A percentile compares a stretch with the other conserved stretches of the same genome.
Conservation (phyloP, 2,113 vertebrate genomes). For the Dicerorhinus sumatrensis region DNA sequence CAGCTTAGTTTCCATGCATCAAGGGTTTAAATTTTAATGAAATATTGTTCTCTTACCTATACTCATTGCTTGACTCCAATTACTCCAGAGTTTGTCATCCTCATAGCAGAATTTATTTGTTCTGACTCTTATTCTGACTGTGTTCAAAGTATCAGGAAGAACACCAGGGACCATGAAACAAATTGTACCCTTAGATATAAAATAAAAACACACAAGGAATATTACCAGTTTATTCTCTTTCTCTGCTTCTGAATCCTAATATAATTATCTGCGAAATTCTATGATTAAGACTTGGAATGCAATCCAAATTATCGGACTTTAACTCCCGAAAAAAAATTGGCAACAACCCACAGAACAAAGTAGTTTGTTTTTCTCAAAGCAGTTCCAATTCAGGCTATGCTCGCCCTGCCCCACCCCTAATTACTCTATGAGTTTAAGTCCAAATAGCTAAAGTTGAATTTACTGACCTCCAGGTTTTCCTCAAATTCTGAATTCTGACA, state of each 20-base stretch:
- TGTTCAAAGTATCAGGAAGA: constrained; percentile 56
- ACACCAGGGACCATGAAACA: constrained; percentile 63
- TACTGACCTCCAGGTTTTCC: constrained; percentile 72
- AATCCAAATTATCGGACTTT: constrained; percentile 51
- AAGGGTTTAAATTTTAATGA: constrained; percentile 18
- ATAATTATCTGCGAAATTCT: constrained; percentile 52
- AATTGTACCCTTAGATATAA: constrained; percentile 69
- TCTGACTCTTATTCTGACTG: constrained; percentile 78
- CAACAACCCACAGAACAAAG: constrained; percentile 35
- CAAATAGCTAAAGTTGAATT: constrained; percentile 61
- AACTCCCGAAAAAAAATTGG: neutral
- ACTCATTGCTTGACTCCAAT: constrained; percentile 70
- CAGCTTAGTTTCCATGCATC: neutral
- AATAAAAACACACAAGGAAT: constrained; percentile 58
- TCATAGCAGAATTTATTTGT: constrained; percentile 76
- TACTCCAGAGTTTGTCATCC: constrained; percentile 75
- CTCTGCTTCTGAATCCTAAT: constrained; percentile 36
- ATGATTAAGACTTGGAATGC: constrained; percentile 15
- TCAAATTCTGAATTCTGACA: constrained; percentile 67
- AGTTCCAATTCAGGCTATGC: constrained; percentile 35
- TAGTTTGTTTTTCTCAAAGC: constrained; percentile 39
- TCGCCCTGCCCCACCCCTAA: neutral
- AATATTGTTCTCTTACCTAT: constrained; percentile 74
- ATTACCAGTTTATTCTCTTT: constrained; percentile 36
- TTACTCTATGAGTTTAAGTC: neutral